phyloP scores from a whole-genome alignment of 2,113 vertebrate species.

The Motacilla tschutschensis region DNA sequence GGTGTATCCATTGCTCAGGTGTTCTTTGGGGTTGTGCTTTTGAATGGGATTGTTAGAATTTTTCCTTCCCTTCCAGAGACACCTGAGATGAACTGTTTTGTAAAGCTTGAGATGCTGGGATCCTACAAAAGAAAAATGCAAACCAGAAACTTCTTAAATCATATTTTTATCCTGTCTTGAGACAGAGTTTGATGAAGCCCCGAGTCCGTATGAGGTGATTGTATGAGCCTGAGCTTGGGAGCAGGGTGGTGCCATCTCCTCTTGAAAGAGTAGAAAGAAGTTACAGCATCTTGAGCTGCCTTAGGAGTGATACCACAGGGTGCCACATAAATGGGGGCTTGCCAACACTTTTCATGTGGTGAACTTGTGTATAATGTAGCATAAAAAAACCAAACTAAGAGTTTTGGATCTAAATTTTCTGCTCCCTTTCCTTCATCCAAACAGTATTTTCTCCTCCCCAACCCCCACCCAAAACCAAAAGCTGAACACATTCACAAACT shows the following conservation, averaged over 20 bases:
- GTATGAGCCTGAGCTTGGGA: background rate
- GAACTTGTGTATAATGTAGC: background rate
- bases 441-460: background rate
- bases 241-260: background rate
- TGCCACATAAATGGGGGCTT: background rate
- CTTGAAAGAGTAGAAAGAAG: background rate
- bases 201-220: background rate
- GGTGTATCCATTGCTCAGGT: background rate
- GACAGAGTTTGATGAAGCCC: background rate
- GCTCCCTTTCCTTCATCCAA: background rate
- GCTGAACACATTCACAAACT: background rate
- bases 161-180: background rate
- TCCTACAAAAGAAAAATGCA: background rate
- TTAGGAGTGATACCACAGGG: background rate
- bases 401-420: background rate
- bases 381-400: background rate
- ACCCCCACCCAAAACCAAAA: fast-evolving
- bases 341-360: background rate
- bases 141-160: background rate
- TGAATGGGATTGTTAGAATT: background rate
- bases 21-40: background rate
- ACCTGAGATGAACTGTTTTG: background rate
- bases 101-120: background rate
- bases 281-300: background rate
- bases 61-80: background rate